Evolutionary conservation across 30 jellyfish, hydroid and myxozoan species (phyloP), one percentile per base, ranked within the genome.

Genomic region (Turritopsis dohrnii): DNA sequence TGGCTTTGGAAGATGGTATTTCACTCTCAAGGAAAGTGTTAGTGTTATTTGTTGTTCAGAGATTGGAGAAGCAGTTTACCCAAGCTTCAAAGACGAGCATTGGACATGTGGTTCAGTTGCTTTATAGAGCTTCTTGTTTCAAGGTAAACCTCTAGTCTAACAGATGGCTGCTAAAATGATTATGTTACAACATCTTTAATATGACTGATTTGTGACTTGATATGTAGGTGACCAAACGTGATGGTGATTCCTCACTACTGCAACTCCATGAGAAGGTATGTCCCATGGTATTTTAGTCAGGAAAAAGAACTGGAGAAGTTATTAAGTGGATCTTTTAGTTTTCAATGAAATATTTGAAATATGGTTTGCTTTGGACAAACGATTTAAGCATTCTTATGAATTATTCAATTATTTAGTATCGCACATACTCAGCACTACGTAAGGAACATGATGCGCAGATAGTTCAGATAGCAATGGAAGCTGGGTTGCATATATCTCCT

Each of bases 401-500:
- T 71, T 71, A 22, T 87, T 30, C 74, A 23, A 60, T 84, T 69
- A 66, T n/a, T 9, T 74, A 94, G 99, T 94, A 90, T 74, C 99
- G 99, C 16, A 89, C 99, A 1, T 89, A 88, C 85, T 83, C 97
- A 23, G 97, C 99, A 18, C 84, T 94, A 52, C 80, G 99, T 77
- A 94, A 94, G 83, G 99, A 94, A 79, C 99, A 94, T 75, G 99
- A 94, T 84, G 97, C 99, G 30, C 99, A 94, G 82, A 88, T 94
- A 52, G 99, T 94, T 52, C 96, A 94, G 69, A 94, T 94, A 72
- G 99, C 99, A n/a, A 94, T 89, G 99, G 99, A 94, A 83, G 99
- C 97, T 75, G 99, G 99, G 13, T 93, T 94, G 69, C 99, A 94
- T 76, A 94, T 94, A 0, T 94, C 97, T 19, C 99, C 99, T 16